Evolutionary conservation across 2,797 vertebrate genomes (phyloP).

Genomic region (Falco peregrinus): DNA sequence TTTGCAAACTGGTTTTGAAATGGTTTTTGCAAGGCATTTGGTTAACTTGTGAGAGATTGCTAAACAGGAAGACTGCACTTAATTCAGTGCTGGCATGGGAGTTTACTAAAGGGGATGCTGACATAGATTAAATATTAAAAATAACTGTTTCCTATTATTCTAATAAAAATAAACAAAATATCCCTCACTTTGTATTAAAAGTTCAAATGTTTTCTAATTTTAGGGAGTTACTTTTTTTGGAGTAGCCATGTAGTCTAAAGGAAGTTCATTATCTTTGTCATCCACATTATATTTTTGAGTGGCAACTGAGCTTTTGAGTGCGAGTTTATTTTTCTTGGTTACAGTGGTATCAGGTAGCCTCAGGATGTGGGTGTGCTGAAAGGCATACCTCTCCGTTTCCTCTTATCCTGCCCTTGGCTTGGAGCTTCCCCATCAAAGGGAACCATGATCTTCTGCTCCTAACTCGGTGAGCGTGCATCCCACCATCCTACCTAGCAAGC

Average conservation of each 20-base stretch:
- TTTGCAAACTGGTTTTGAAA: slow-evolving; percentile 59
- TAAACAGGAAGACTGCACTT: slow-evolving; percentile 69
- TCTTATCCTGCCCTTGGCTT: background rate
- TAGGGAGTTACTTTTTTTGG: background rate
- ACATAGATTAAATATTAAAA: slow-evolving; percentile 43
- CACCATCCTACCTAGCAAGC: background rate
- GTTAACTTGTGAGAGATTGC: slow-evolving; percentile 60
- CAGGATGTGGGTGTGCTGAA: background rate
- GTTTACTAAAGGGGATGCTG: slow-evolving; percentile 56
- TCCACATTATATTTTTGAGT: background rate
- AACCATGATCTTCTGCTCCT: background rate
- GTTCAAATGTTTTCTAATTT: slow-evolving; percentile 31
- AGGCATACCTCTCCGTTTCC: background rate
- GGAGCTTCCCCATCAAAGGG: background rate
- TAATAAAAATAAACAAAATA: slow-evolving; percentile 3
- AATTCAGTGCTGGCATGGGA: slow-evolving; percentile 31
- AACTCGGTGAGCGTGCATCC: accelerated
- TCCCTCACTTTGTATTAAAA: background rate
- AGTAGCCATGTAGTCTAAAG: background rate
- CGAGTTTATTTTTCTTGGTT: background rate
- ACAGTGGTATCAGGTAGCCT: background rate
- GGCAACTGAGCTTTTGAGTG: background rate
- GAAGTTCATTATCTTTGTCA: background rate
- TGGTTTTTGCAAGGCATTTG: slow-evolving; percentile 39
- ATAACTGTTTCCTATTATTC: slow-evolving; percentile 44